These are phyloP conservation scores for Labeo catla DNA, from an alignment of 2,113 vertebrate species.

Conservation along the genomic window DNA sequence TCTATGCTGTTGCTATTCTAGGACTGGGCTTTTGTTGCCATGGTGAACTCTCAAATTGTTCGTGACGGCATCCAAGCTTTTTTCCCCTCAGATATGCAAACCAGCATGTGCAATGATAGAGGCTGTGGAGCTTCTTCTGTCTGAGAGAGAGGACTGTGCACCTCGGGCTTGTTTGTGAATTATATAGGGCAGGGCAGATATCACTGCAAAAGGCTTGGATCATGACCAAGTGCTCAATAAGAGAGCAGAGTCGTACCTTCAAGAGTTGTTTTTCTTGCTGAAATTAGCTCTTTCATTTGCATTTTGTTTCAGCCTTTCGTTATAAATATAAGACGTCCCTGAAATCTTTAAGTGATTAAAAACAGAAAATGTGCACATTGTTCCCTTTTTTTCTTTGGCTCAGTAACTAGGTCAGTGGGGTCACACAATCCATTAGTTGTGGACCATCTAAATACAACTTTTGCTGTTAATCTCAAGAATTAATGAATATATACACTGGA, in stretches of 20 bases:
- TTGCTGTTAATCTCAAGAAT: not conserved
- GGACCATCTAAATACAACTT: not conserved
- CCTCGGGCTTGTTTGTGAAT: slow-evolving; percentile 29
- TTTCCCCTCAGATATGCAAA: slow-evolving; percentile 25
- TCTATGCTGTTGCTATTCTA: slow-evolving; percentile 66
- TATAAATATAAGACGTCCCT: slow-evolving; percentile 7
- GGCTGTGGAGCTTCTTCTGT: slow-evolving; percentile 8
- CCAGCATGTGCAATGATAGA: slow-evolving; percentile 31
- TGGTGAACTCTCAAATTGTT: slow-evolving; percentile 65
- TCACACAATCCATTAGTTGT: slow-evolving; percentile 18
- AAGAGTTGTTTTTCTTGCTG: slow-evolving; percentile 32
- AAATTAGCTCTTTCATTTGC: slow-evolving; percentile 1
- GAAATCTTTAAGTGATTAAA: slow-evolving; percentile 21
- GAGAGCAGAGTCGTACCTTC: not conserved
- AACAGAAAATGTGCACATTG: not conserved
- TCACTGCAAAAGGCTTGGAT: slow-evolving; percentile 7
- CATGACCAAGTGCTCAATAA: slow-evolving; percentile 7
- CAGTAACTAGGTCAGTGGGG: slow-evolving; percentile 27
- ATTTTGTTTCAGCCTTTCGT: not conserved
- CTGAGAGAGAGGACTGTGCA: slow-evolving; percentile 15
- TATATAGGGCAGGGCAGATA: slow-evolving; percentile 37
- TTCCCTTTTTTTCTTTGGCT: not conserved
- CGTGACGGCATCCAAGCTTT: slow-evolving; percentile 43
- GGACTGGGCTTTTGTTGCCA: slow-evolving; percentile 69
- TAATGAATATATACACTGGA: not conserved